Conservation (phyloP, 2,888 invertebrate genomes). For the Sphinx pinastri region DNA sequence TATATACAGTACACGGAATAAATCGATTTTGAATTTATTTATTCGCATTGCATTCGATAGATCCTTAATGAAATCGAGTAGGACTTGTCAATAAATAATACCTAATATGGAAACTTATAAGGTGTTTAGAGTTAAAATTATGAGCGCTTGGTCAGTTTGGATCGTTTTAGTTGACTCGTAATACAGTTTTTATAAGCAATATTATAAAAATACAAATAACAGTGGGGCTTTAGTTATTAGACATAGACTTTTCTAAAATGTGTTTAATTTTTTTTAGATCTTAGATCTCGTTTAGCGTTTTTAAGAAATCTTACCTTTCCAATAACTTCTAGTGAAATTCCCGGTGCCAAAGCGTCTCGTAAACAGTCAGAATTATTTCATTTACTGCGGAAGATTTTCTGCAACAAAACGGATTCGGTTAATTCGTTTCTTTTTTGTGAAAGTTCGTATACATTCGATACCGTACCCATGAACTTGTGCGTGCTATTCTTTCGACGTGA, state of each 20-base stretch:
- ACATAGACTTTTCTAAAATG: too few species aligned
- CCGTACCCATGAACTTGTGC: slow-evolving; percentile 50
- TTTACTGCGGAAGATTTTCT: slow-evolving; percentile 32
- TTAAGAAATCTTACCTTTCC: background rate
- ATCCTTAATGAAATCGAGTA: background rate
- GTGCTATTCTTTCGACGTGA: slow-evolving; percentile 48
- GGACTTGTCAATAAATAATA: background rate
- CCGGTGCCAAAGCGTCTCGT: background rate
- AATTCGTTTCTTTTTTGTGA: slow-evolving; percentile 46
- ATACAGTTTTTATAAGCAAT: too few species aligned
- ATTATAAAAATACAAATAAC: too few species aligned
- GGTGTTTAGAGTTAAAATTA: too few species aligned
- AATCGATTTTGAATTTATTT: background rate
- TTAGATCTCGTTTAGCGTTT: background rate
- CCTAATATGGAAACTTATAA: background rate
- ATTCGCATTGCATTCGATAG: background rate
- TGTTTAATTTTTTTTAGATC: too few species aligned
- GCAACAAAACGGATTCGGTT: slow-evolving; percentile 35
- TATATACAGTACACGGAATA: background rate
- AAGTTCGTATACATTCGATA: slow-evolving; percentile 49
- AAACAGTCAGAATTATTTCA: slow-evolving; percentile 2
- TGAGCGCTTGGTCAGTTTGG: too few species aligned
- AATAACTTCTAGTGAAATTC: background rate
- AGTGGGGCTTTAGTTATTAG: too few species aligned
- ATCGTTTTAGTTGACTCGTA: too few species aligned